These are phyloP conservation scores for Apamea crenata DNA, from an alignment of 2,888 invertebrate species.

Conservation along the genomic window DNA sequence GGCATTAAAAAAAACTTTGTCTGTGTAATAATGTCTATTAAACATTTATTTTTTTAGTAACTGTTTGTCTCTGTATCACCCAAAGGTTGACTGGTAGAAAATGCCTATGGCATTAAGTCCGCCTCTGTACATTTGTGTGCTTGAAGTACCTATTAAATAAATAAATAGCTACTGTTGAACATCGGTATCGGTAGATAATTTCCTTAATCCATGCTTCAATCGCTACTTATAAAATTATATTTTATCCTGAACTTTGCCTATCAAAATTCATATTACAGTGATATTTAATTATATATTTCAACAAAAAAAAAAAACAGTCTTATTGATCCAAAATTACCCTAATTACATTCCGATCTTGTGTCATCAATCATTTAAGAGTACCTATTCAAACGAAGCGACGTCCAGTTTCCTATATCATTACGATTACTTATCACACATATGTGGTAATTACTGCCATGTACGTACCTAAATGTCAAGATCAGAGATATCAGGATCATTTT, in stretches of 20 bases:
- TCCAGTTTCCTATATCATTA: slow-evolving; percentile 38
- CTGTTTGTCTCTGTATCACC: no score
- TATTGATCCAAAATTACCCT: not conserved
- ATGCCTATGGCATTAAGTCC: no score
- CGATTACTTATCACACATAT: slow-evolving; percentile 7
- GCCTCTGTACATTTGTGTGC: no score
- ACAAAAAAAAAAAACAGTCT: not conserved
- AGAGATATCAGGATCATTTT: slow-evolving; percentile 43
- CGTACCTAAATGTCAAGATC: slow-evolving; percentile 50
- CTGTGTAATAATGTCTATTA: not conserved
- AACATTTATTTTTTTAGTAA: no score
- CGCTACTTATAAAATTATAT: not conserved
- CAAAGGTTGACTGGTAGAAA: no score
- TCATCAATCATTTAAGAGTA: slow-evolving; percentile 24
- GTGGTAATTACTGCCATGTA: slow-evolving; percentile 10
- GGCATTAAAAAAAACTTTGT: not conserved
- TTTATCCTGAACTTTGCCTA: not conserved
- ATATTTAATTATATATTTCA: not conserved
- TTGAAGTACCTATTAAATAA: no score
- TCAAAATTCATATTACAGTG: not conserved
- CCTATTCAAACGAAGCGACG: slow-evolving; percentile 8
- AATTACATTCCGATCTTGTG: slow-evolving; percentile 17
- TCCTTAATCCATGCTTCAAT: not conserved
- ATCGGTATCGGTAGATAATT: not conserved
- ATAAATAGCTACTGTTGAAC: no score